These are phyloP conservation scores for Myotis brandtii DNA, from an alignment of 2,113 vertebrate genomes.

Conservation along the genomic window DNA sequence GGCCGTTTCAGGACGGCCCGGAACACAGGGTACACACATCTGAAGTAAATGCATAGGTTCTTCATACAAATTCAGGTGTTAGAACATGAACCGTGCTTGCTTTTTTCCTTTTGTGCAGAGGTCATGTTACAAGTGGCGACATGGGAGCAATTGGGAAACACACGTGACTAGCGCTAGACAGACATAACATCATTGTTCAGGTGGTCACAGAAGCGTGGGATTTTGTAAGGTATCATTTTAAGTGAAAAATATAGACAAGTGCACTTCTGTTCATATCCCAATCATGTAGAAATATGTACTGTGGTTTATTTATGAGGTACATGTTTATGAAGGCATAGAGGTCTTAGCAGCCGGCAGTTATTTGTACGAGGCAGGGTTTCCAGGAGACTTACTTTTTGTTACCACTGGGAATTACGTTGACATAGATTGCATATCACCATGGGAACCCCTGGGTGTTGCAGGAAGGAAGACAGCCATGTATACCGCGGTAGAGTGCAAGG, in stretches of 20 bases:
- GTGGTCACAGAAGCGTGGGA: background rate
- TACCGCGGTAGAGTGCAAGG: slow-evolving; percentile 1
- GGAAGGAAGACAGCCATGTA: background rate
- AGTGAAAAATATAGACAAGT: background rate
- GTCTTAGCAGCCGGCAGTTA: background rate
- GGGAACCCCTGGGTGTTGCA: background rate
- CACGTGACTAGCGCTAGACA: background rate
- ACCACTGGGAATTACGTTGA: slow-evolving; percentile 33
- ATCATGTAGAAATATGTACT: background rate
- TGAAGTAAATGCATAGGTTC: background rate
- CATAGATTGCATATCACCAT: background rate
- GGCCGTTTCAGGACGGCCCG: background rate
- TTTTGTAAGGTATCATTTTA: background rate
- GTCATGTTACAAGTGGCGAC: too few species aligned
- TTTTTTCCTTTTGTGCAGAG: background rate
- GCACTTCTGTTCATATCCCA: background rate
- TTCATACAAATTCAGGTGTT: background rate
- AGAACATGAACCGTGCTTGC: rapidly evolving
- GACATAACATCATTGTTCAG: background rate
- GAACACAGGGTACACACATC: rapidly evolving
- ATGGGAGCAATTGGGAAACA: background rate
- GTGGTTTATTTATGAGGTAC: background rate
- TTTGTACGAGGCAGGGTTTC: slow-evolving; percentile 15
- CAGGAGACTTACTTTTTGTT: slow-evolving; percentile 16
- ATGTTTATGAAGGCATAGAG: slow-evolving; percentile 2